Evolutionary conservation across 2,797 vertebrate species (phyloP).

Genomic region (Hippopotamyrus pictus): DNA sequence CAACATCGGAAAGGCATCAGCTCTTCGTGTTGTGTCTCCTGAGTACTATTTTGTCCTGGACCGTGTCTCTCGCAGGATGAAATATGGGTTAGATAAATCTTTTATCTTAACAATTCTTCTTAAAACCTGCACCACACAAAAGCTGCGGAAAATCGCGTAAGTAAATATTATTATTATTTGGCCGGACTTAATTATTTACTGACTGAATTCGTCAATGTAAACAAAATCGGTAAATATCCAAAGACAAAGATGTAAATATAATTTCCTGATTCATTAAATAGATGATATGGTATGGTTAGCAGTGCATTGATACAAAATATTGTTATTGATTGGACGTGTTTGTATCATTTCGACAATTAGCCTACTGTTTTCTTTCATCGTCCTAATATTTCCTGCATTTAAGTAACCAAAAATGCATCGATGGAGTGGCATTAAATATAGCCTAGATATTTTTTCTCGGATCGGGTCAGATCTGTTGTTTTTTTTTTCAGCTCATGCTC

Average conservation of each 20-base stretch:
- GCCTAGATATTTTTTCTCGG: background rate
- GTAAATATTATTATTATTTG: slow-evolving; percentile 3
- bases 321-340: slow-evolving; percentile 1
- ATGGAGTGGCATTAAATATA: background rate
- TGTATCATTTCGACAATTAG: background rate
- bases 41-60: slow-evolving; percentile 47
- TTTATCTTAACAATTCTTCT: background rate
- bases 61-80: slow-evolving; percentile 45
- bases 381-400: background rate
- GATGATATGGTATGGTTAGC: background rate
- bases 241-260: slow-evolving; percentile 3
- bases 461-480: background rate
- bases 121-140: background rate
- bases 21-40: background rate
- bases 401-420: background rate
- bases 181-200: slow-evolving; percentile 3
- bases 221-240: background rate
- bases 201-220: background rate
- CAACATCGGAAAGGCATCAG: slow-evolving; percentile 3
- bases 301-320: background rate
- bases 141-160: background rate
- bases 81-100: slow-evolving; percentile 20
- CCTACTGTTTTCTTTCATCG: background rate
- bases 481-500: background rate
- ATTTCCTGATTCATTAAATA: background rate